These are phyloP conservation scores for Puffinus mauretanicus DNA, from an alignment of 2,113 vertebrate genomes.

Conservation along the genomic window DNA sequence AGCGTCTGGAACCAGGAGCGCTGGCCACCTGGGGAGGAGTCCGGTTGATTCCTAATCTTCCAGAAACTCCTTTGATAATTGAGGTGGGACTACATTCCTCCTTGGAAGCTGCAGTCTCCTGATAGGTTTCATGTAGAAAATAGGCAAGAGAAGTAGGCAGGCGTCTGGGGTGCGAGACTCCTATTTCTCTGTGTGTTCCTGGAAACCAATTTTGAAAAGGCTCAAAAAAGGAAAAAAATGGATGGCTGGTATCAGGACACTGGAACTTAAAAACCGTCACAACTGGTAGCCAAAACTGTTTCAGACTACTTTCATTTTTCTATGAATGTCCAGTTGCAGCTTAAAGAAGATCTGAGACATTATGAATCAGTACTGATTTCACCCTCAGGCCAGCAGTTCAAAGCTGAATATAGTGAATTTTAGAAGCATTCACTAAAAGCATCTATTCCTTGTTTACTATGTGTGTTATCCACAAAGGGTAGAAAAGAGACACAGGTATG, in stretches of 20 bases:
- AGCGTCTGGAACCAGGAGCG: neutral
- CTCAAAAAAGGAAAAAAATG: neutral
- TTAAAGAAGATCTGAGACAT: neutral
- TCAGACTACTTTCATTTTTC: neutral
- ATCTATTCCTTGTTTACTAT: neutral
- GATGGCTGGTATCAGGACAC: neutral
- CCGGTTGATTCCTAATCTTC: fast-evolving
- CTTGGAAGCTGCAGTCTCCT: neutral
- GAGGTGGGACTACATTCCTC: neutral
- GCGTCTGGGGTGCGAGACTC: neutral
- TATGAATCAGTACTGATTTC: neutral
- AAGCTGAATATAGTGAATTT: neutral
- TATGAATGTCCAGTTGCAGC: neutral
- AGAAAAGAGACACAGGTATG: neutral
- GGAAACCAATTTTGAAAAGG: neutral
- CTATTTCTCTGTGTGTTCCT: neutral
- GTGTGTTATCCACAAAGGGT: neutral
- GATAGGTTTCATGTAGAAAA: neutral
- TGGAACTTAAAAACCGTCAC: neutral
- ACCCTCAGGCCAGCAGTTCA: neutral
- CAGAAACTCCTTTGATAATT: fast-evolving
- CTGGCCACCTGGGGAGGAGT: neutral
- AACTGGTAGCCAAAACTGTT: neutral
- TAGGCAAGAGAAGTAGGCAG: neutral
- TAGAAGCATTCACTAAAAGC: neutral